Evolutionary conservation across 2,797 vertebrate genomes (phyloP), one percentile per base, ranked within the genome.

Genomic region (Macroramphosus scolopax): DNA sequence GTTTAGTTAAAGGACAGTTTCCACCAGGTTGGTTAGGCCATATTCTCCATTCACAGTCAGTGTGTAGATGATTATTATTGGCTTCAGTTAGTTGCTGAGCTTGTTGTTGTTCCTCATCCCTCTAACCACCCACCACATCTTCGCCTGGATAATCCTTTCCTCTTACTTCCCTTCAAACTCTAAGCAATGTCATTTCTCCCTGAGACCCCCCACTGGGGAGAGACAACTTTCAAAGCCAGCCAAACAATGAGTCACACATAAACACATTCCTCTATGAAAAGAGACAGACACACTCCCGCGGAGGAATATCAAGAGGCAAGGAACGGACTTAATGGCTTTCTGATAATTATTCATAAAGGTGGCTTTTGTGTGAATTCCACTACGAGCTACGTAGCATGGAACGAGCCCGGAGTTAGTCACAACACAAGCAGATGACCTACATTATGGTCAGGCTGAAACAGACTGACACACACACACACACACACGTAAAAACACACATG

Each of bases 261-360:
- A 75, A 79, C 74, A 74, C 68, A 63, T 69, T 64, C 34, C 45
- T 51, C 44, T 36, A 28, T 57, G 61, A 72, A 72, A 77, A 74
- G 34, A 68, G 59, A 25, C 38, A 35, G 56, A 57, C 54, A 54
- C 43, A 32, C 78, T 69, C 79, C 63, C 50, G 55, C 63, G 39
- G 72, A 62, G 71, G 54, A 67, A 70, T 74, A 78, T 74, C 51
- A 72, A 68, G 73, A 78, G 51, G 44, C 63, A 12, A 49, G 51
- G 63, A 78, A 72, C 8, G 42, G 68, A 76, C 72, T 72, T 75
- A 81, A 79, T 81, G 70, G 68, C 68, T 77, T 72, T 70, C 54
- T 74, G 75, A 74, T 82, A 79, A 83, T 84, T 81, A 80, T 79
- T 84, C 67, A 80, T 68, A 80, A 84, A 85, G 78, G 82, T 84